Evolutionary conservation across 2,888 invertebrate species (phyloP).

Genomic region (Leucania comma): DNA sequence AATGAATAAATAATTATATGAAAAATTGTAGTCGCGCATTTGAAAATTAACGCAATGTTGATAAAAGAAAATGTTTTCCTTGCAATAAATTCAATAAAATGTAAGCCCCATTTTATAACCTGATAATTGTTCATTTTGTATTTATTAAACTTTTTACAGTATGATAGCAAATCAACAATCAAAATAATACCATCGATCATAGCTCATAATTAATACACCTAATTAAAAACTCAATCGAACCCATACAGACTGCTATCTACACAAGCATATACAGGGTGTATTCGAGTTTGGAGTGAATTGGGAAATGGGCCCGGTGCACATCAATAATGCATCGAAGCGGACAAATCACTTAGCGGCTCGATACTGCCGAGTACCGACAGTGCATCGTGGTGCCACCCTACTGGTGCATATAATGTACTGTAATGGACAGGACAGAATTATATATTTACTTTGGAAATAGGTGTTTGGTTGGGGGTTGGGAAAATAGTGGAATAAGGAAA

Average conservation of each 20-base stretch:
- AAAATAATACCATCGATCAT: too few species aligned
- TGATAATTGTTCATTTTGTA: too few species aligned
- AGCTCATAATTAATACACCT: conserved; percentile 10
- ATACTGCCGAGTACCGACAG: conserved; percentile 57
- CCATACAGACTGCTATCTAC: conserved; percentile 16
- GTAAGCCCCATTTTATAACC: too few species aligned
- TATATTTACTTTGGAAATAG: conserved; percentile 38
- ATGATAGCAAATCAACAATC: too few species aligned
- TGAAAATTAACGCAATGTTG: background rate
- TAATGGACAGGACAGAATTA: conserved; percentile 41
- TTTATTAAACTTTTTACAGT: too few species aligned
- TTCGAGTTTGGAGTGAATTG: conserved; percentile 67
- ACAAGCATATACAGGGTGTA: conserved; percentile 32
- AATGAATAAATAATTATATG: background rate
- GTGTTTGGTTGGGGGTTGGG: background rate
- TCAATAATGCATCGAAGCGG: conserved; percentile 86
- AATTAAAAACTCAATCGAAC: conserved; percentile 12
- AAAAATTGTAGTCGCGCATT: background rate
- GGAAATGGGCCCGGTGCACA: conserved; percentile 77
- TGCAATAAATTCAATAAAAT: background rate
- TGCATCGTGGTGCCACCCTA: conserved; percentile 64
- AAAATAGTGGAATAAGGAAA: background rate
- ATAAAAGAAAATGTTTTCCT: background rate
- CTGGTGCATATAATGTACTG: conserved; percentile 60
- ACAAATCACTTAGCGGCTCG: conserved; percentile 83